Evolutionary conservation across 2,888 invertebrate species (phyloP).

Genomic region (Archaeoteleia sp.): DNA sequence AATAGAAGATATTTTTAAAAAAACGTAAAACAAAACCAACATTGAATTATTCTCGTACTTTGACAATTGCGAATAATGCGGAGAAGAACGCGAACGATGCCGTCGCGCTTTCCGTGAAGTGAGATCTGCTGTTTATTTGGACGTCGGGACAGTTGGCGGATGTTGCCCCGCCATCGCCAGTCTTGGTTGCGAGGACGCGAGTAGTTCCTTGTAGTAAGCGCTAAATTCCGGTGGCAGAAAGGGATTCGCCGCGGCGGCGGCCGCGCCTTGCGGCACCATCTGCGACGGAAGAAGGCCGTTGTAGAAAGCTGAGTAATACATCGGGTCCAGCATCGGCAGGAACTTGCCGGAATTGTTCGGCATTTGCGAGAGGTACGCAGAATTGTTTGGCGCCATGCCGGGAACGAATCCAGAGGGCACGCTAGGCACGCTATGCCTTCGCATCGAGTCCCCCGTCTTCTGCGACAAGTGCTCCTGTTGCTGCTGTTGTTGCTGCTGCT

Average conservation of each 20-base stretch:
- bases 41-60: no score
- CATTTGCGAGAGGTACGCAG: constrained; percentile 70
- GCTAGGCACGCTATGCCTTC: constrained; percentile 66
- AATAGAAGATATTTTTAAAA: no score
- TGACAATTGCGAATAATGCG: no score
- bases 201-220: constrained; percentile 77
- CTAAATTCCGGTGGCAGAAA: constrained; percentile 75
- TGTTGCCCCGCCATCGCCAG: constrained; percentile 70
- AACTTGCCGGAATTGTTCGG: constrained; percentile 72
- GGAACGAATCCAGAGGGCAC: constrained; percentile 66
- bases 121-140: constrained; percentile 66
- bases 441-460: constrained; percentile 49
- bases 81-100: no score
- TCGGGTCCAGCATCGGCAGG: constrained; percentile 74
- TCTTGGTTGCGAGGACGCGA: constrained; percentile 74
- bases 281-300: constrained; percentile 74
- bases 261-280: constrained; percentile 55
- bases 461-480: constrained; percentile 53
- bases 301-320: constrained; percentile 76
- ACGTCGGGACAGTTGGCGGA: constrained; percentile 68
- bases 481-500: constrained; percentile 55
- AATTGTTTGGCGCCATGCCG: constrained; percentile 60
- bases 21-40: no score
- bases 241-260: constrained; percentile 68
- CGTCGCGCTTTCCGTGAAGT: background rate